Base-by-base conservation (phyloP, 2,113 vertebrate species). In the Neogobius melanostomus region DNA sequence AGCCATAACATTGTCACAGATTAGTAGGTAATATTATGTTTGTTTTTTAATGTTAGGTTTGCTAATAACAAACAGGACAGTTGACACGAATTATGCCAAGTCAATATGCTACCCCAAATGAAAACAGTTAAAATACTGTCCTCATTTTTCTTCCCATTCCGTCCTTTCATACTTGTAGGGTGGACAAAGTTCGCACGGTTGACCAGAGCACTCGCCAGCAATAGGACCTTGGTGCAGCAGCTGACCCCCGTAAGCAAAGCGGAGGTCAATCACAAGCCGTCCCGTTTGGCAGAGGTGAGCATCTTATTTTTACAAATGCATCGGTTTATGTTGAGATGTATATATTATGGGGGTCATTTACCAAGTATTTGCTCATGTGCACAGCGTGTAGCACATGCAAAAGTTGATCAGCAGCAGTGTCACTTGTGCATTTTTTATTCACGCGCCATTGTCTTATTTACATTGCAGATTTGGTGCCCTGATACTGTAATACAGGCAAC, bases 141-240 rank as follows among this genome's bases (percentile, higher is more conserved):
- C 21, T 21, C 21, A 21, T 36, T 36, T 36, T 5, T 4, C 0
- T 36, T 36, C 4, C 28, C 28, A 4, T 5, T 3, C 28, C 28
- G 3, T 36, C 28, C 28, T 36, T 4, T 36, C 28, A 14, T 53
- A 60, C 63, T 7, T 9, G 11, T 86, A 96, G 97, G 97, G 72
- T 99, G 96, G 97, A 96, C 96, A 3, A 99, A 98, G 88, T 97
- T 99, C 90, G 96, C 96, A 16, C 93, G 96, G 67, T 90, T 99
- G 89, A 98, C 97, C 0, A 91, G 97, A 74, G 97, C 96, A 2
- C 89, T 99, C 84, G 98, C 96, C 60, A 98, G 95, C 90, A 99
- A 95, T 84, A 94, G 97, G 8, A 95, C 95, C 54, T 87, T 95
- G 21, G 89, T 96, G 82, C 97, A 98, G 91, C 97, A 98, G 88